Base-by-base conservation (phyloP, 2,797 vertebrate species). In the Anguilla anguilla region DNA sequence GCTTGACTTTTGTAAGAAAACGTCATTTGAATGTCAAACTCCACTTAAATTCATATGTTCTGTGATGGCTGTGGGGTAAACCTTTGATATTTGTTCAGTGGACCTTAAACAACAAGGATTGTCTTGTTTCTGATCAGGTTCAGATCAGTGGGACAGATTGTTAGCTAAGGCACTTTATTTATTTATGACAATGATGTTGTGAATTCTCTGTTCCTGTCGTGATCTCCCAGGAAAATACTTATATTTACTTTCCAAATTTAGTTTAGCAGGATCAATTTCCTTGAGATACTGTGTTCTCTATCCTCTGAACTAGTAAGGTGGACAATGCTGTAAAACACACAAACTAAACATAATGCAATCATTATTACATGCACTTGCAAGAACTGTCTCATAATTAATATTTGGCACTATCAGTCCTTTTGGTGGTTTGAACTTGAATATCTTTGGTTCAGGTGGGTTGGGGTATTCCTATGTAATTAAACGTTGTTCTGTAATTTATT, bases 81-180 rank as follows among this genome's bases (percentile, higher is more conserved):
- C 67, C 67, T n/a, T 31, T 72, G 67, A 72, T 11, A 28, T 11
- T 2, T 31, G n/a, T 72, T 72, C 67, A 28, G 72, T 35, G 39
- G 31, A 39, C 3, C 4, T 17, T 17, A 17, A 7, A 39, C 31
- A 77, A 19, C 79, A 49, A 82, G 25, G 82, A 17, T 3, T 1
- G n/a, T 53, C n/a, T 84, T 84, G 28, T 57, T 57, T 57, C n/a
- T 84, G 82, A 25, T 57, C n/a, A 57, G 82, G 25, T 17, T 57
- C 28, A 49, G 19, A 1, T 82, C 79, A 19, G 43, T 83, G n/a
- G 46, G 49, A 28, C 43, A 15, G 19, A 31, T 4, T 0, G 82
- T 57, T 31, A 5, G 4, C 10, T 84, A 3, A 31, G 17, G 15
- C 17, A 13, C 1, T 25, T 46, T 6, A 31, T 25, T 46, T 6